Evolutionary conservation across 2,888 invertebrate genomes (phyloP).

Genomic region (Hypena proboscidalis): DNA sequence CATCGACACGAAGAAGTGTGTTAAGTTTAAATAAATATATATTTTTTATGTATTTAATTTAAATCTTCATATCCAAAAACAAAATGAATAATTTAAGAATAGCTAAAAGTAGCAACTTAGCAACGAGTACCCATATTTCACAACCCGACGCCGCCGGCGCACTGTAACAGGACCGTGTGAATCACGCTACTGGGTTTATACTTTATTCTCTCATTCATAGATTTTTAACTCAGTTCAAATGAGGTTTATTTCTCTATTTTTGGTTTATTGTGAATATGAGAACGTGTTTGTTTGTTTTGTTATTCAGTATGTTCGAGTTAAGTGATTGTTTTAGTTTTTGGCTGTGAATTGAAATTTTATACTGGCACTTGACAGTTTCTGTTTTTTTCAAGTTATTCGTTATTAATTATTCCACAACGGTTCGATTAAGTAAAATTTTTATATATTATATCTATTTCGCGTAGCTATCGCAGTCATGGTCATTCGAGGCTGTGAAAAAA

Average conservation of each 20-base stretch:
- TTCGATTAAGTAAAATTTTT: too few relatives aligned
- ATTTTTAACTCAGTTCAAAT: constrained; percentile 35
- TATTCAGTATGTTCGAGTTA: constrained; percentile 20
- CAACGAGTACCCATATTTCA: constrained; percentile 30
- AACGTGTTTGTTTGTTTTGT: constrained; percentile 16
- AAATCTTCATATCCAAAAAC: too few relatives aligned
- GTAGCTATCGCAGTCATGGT: constrained; percentile 16
- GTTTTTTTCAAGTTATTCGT: too few relatives aligned
- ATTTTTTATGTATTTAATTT: too few relatives aligned
- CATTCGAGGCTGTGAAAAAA: too few relatives aligned
- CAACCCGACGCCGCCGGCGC: constrained; percentile 33
- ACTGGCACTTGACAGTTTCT: too few relatives aligned
- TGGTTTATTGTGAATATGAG: constrained; percentile 17
- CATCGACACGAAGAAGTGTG: too few relatives aligned
- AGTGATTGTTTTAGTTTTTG: constrained; percentile 18
- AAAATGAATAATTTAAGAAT: constrained; percentile 23
- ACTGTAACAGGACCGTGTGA: constrained; percentile 39
- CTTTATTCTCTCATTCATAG: constrained; percentile 24
- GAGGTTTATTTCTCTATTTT: constrained; percentile 27
- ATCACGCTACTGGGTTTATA: constrained; percentile 30
- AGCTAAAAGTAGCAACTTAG: constrained; percentile 13
- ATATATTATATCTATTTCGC: too few relatives aligned
- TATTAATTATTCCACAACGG: too few relatives aligned
- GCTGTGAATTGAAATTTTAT: too few relatives aligned
- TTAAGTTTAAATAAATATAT: too few relatives aligned